Base-by-base conservation (phyloP, 2,888 invertebrate genomes). In the Saturnia pavonia region DNA sequence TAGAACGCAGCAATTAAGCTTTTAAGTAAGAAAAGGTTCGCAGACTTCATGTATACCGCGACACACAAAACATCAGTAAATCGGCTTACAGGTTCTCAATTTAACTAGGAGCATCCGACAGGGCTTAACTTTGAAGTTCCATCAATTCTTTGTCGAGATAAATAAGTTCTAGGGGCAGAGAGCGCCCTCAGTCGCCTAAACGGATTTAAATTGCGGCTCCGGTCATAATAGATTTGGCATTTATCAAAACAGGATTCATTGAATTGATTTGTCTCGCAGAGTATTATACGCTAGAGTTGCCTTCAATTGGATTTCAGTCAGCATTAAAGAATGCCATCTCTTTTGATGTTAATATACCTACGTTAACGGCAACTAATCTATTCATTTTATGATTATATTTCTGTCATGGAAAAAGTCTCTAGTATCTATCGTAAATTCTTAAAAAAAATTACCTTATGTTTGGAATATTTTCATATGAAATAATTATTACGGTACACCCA, bases 201-300 rank as follows among this genome's bases (percentile, higher is more conserved):
- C 78, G 82, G 85, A 85, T 86, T 85, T 82, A 78, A 80, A 72
- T 79, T 80, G 82, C 78, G 71, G 78, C 73, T 73, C 73, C 67
- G 72, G 69, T 72, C 73, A 75, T 82, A 84, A 87, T 84, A 84
- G 82, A 83, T 83, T 83, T 83, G 82, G 82, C 84, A 85, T 88
- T 87, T 87, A 84, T 85, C 85, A 83, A 85, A 88, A 88, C 84
- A 82, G 78, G 81, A 78, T 70, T 40, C 73, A 69, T 71, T 72
- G 71, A 77, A 79, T 78, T 77, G 77, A 78, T 79, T 77, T 74
- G 73, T 75, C 66, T 74, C 71, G 43, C 25, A 42, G 57, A 51
- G 69, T 27, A 54, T 57, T 67, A 54, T 60, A 65, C 34, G 40
- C 67, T 67, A n/a, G n/a, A 27, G 42, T 27, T 57, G 16, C 45